Evolutionary conservation across 2,888 invertebrate species (phyloP), one percentile per base, ranked within the genome.

Genomic region (Drosophila subquinaria): DNA sequence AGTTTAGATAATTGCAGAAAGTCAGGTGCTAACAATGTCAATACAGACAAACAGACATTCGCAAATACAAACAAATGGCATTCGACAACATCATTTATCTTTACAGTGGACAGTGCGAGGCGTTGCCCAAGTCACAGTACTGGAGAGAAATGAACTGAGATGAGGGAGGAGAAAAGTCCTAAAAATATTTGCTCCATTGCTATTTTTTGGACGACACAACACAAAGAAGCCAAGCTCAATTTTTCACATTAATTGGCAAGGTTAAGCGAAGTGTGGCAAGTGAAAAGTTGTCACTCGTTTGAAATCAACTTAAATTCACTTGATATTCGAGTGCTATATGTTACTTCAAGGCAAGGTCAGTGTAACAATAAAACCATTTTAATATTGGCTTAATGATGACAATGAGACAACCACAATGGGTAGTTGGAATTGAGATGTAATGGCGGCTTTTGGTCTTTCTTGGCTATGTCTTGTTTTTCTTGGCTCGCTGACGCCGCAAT

Each of bases 231-330:
- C 57, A 43, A 59, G 59, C 64, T 69, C 82, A 74, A 74, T 82
- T 74, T 89, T 73, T 87, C 89, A 89, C 79, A 76, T 88, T 85
- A 89, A 85, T 89, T 84, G 88, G 85, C 83, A 84, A 75, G 89
- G 83, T 81, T 87, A 89, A 78, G 70, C 68, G 82, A 53, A 61
- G 80, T 69, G 50, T 50, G 63, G 59, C 66, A 72, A 80, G 66
- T 73, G 79, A 79, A 82, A 76, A 76, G 67, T 81, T 67, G 81
- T 68, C 67, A 60, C 42, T 76, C 42, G 55, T 27, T 55, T 13
- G 60, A 52, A 63, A 66, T 69, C 65, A 57, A 71, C 69, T 72
- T 61, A 45, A 76, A 69, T 65, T 70, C 74, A 76, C 52, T 81
- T 65, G 65, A 67, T 82, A 69, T 82, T 64, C 64, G 64, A 63